Evolutionary conservation across 2,113 vertebrate species (phyloP), one percentile per base, ranked within the genome.

Genomic region (Vidua chalybeata): DNA sequence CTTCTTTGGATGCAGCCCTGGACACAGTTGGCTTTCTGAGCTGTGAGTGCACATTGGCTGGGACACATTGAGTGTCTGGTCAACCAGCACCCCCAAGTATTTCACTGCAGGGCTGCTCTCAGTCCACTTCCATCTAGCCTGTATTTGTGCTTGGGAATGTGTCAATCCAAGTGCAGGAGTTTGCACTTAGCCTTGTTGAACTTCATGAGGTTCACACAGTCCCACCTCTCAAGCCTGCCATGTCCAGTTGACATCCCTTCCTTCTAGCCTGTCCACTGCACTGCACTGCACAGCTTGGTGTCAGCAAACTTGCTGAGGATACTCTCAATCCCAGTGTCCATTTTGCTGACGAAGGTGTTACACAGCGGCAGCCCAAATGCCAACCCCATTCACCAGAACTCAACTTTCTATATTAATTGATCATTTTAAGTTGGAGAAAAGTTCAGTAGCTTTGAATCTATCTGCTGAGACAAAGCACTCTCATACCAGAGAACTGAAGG

Each of bases 301-400:
- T 54, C 16, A 46, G 28, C 62, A n/a, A 1, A 46, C n/a, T 41
- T 54, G n/a, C 39, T 82, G 37, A 67, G 46, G 46, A 24, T n/a
- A 10, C 20, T 52, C 37, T 54, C 16, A n/a, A 10, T 54, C 46
- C 31, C 23, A 2, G 23, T 59, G 54, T 26, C 33, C 20, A 2
- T 48, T 43, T 54, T 35, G 39, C 54, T 52, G 61, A n/a, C 0
- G 1, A 39, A 59, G 13, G 13, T 68, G 20, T 68, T n/a, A 26
- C 0, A 0, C 37, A 61, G 15, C 3, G 1, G 28, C 15, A 4
- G 39, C 28, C 87, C 61, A 61, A 75, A 68, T 68, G 54, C 46
- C 69, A 54, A 0, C n/a, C 9, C 20, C 9, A 10, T 41, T 35
- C 39, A 48, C 24, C 24, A 30, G 19, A 54, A 21, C 28, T n/a